Evolutionary conservation across 1,140 invertebrate species (phyloP).

Genomic region (Lepidostoma basale): DNA sequence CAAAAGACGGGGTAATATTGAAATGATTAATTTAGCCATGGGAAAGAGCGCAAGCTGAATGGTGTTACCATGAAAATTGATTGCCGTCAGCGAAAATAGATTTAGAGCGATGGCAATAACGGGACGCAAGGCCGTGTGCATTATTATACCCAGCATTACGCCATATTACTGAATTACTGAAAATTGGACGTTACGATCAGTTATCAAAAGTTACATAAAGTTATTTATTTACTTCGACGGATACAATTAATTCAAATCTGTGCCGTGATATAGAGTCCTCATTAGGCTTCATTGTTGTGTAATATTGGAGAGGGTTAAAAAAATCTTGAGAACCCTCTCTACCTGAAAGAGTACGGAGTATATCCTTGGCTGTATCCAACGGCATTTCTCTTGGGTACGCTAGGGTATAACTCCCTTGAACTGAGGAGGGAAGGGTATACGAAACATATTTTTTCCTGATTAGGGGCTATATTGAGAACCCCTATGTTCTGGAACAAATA

Average conservation of each 20-base stretch:
- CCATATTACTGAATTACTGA: background rate
- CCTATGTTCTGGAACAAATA: too few species aligned
- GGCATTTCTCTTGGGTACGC: too few species aligned
- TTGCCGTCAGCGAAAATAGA: background rate
- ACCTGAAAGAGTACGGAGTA: too few species aligned
- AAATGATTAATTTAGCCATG: constrained; percentile 10
- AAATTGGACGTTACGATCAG: background rate
- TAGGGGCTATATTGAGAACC: too few species aligned
- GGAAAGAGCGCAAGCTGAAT: background rate
- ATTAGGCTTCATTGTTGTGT: background rate
- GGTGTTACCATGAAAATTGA: background rate
- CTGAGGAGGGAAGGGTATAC: too few species aligned
- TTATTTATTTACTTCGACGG: background rate
- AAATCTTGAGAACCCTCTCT: too few species aligned
- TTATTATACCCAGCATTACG: too few species aligned
- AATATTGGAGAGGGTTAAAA: too few species aligned
- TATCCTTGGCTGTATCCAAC: too few species aligned
- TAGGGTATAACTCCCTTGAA: too few species aligned
- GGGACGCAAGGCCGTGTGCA: background rate
- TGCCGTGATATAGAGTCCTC: background rate
- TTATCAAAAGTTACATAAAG: background rate
- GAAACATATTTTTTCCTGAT: too few species aligned
- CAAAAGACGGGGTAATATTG: background rate
- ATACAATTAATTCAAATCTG: background rate
- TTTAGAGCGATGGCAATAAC: background rate